Evolutionary conservation across 2,113 vertebrate species (phyloP), one percentile per base, ranked within the genome.

Genomic region (Gila orcuttii): DNA sequence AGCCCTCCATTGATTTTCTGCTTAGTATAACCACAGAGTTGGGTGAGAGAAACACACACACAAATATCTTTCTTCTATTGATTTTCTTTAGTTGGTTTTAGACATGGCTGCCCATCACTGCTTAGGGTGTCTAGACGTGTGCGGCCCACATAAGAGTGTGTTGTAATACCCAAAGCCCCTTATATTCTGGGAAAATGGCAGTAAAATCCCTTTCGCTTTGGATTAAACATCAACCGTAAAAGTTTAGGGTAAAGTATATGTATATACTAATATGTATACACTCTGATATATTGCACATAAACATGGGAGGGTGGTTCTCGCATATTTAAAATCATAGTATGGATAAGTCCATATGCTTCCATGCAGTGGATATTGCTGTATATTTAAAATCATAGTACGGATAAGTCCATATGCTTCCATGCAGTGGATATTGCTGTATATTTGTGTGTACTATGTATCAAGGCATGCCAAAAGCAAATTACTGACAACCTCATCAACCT

Each of bases 1-100:
- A 83, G 82, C 33, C 50, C 23, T 55, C 50, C 13, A 83, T 59
- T 73, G 82, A 83, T 83, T 83, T 83, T 73, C 82, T 83, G 82
- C 52, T 83, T 83, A 73, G 82, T 59, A 59, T 57, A 83, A 83
- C 82, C 68, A 59, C 81, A 73, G 66, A 83, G 66, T 17, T 39
- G 50, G 45, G 50, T 73, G 68, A 83, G 68, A 23, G 11, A 82
- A 13, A 21, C 42, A 6, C 45, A 50, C n/a, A 69, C 75, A 62
- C 28, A 75, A 25, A 83, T 73, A 83, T 59, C 31, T n/a, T n/a
- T n/a, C 60, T 68, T 17, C 47, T 33, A 83, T 83, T 73, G 66
- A 83, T 73, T 59, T 82, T 73, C 66, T 73, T 83, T 73, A 83
- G 81, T 33, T 73, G 81, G 47, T 57, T 71, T 73, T 42, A 83